phyloP scores from a whole-genome alignment of 2,113 vertebrate genomes.

The Pimephales promelas region DNA sequence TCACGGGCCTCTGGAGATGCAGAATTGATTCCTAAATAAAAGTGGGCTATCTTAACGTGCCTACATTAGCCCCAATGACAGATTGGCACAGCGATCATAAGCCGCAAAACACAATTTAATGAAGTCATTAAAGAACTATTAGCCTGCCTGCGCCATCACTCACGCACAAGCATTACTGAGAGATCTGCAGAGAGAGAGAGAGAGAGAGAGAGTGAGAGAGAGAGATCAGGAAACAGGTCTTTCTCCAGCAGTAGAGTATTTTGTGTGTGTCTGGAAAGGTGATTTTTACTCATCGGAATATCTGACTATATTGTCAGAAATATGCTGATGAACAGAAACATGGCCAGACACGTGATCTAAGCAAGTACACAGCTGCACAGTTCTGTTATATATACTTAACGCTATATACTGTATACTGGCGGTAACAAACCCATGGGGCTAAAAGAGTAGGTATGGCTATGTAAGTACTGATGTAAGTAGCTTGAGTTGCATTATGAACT shows the following conservation, averaged over 20 bases:
- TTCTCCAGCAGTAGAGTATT: slow-evolving; percentile 2
- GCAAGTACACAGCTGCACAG: background rate
- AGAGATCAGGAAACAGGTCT: background rate
- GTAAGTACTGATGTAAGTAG: background rate
- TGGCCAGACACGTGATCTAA: background rate
- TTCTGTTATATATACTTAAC: background rate
- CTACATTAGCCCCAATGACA: slow-evolving; percentile 80
- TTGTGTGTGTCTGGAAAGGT: slow-evolving; percentile 32
- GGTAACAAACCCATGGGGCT: background rate
- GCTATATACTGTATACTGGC: too few relatives aligned
- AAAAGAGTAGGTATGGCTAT: background rate
- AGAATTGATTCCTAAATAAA: slow-evolving; percentile 80
- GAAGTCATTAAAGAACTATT: slow-evolving; percentile 78
- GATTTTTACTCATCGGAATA: slow-evolving; percentile 22
- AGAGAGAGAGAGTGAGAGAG: too few relatives aligned
- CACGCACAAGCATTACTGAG: slow-evolving; percentile 62
- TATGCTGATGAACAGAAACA: background rate
- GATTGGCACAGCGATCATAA: slow-evolving; percentile 82
- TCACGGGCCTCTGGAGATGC: slow-evolving; percentile 62
- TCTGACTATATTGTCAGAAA: background rate
- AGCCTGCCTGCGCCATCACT: slow-evolving; percentile 69
- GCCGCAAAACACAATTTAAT: slow-evolving; percentile 87
- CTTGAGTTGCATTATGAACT: background rate
- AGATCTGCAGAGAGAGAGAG: slow-evolving; percentile 20
- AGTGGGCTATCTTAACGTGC: slow-evolving; percentile 71